Conservation (phyloP, 2,888 invertebrate genomes). For the Flexamia atlantica region DNA sequence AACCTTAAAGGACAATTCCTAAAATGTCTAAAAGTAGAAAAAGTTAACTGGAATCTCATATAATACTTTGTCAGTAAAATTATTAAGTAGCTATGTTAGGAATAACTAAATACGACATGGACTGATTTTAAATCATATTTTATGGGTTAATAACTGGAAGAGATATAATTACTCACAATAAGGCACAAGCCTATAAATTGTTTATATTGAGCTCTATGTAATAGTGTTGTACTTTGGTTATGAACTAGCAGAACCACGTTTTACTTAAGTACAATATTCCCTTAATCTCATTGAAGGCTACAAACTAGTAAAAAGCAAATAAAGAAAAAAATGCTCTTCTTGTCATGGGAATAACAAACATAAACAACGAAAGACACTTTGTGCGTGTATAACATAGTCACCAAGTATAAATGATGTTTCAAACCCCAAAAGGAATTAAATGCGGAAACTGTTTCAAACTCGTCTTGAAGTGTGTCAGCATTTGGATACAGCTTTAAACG, state of each 20-base stretch:
- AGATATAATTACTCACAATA: not conserved
- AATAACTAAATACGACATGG: no score
- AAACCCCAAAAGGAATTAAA: not conserved
- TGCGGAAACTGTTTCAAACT: not conserved
- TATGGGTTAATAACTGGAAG: no score
- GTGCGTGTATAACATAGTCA: not conserved
- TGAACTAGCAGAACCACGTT: not conserved
- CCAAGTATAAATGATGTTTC: not conserved
- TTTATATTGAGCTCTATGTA: not conserved
- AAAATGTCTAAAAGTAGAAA: no score
- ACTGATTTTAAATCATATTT: no score
- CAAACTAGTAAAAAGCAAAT: not conserved
- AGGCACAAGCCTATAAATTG: not conserved
- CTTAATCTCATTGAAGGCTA: not conserved
- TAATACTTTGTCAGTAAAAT: no score
- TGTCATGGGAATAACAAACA: not conserved
- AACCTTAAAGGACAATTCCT: no score
- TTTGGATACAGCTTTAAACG: slow-evolving; percentile 29
- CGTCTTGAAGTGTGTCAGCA: not conserved
- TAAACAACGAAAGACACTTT: slow-evolving; percentile 5
- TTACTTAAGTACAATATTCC: no score
- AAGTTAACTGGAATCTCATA: no score
- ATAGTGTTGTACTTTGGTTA: not conserved
- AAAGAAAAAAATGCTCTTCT: not conserved
- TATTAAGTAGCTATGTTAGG: no score